Base-by-base conservation (phyloP, 2,888 invertebrate genomes). In the Anoplius nigerrimus region DNA sequence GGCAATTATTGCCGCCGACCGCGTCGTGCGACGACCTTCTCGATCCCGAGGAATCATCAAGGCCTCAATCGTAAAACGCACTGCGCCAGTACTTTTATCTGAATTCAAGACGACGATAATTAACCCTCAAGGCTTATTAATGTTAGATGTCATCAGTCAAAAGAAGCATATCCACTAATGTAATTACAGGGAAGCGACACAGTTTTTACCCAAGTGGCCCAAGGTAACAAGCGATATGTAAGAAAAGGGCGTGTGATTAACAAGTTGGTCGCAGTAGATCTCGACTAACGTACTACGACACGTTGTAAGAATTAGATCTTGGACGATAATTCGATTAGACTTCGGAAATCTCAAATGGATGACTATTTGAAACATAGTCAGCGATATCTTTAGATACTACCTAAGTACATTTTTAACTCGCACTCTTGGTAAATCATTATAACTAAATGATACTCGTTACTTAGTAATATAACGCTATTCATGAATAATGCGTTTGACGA, bases 11-110 rank as follows among this genome's bases (percentile, higher is more conserved):
- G 62, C 87, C 88, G 20, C 86, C 88, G n/a, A 88, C 88, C 22
- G 87, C 87, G 56, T 88, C 88, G 8, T 88, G 88, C 55, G 88
- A 88, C 61, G 88, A 88, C 77, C 82, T 88, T 54, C 72, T 88
- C 64, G 86, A 88, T 66, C 86, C 87, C n/a, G 88, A 88, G 57
- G 88, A 87, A 66, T 86, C 87, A 20, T 85, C 88, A 24, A 83
- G 83, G 78, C 79, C 82, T 24, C 82, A 84, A 66, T 81, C 79
- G 78, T 87, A 86, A 68, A 63, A 61, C 15, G 46, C 58, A 46
- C 67, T 20, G 59, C 64, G 4, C 21, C 42, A 21, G 24, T 20
- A 22, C 46, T 52, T 52, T n/a, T 42, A 43, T 60, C 53, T 46
- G 13, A 15, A 43, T 53, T 55, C 34, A 20, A 54, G 60, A 57